These are phyloP conservation scores for Megalurothrips usitatus DNA, from an alignment of 2,888 invertebrate species.

Conservation along the genomic window DNA sequence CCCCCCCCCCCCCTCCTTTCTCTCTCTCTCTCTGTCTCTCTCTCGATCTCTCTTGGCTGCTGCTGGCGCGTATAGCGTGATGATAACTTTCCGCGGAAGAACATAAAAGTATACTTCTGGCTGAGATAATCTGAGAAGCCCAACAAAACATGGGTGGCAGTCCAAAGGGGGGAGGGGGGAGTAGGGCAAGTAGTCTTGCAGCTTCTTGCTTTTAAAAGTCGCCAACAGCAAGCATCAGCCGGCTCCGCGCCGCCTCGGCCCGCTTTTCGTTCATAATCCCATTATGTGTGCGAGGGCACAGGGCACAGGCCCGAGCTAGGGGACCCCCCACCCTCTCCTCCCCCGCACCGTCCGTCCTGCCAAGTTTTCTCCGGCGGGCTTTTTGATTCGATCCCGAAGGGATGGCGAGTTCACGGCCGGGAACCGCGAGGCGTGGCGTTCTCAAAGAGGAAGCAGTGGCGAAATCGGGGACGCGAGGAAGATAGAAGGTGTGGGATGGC, in stretches of 20 bases:
- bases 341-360: too few species aligned
- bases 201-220: constrained; percentile 3
- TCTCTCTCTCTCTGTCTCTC: background rate
- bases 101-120: background rate
- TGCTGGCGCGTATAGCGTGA: too few species aligned
- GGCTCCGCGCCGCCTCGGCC: background rate
- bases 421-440: too few species aligned
- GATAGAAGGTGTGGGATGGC: too few species aligned
- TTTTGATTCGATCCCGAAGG: too few species aligned
- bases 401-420: too few species aligned
- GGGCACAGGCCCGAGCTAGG: background rate
- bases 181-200: background rate
- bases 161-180: background rate
- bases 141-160: background rate
- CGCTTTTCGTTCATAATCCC: background rate
- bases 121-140: background rate
- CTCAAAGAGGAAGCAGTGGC: too few species aligned
- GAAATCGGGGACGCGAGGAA: too few species aligned
- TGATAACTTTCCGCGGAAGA: background rate
- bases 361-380: too few species aligned
- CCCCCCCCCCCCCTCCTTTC: background rate
- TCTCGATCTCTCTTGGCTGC: too few species aligned
- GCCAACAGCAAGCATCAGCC: background rate
- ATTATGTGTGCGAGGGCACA: constrained; percentile 5
- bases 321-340: too few species aligned